Base-by-base conservation (phyloP, 2,113 vertebrate species). In the Oreamnos americanus region DNA sequence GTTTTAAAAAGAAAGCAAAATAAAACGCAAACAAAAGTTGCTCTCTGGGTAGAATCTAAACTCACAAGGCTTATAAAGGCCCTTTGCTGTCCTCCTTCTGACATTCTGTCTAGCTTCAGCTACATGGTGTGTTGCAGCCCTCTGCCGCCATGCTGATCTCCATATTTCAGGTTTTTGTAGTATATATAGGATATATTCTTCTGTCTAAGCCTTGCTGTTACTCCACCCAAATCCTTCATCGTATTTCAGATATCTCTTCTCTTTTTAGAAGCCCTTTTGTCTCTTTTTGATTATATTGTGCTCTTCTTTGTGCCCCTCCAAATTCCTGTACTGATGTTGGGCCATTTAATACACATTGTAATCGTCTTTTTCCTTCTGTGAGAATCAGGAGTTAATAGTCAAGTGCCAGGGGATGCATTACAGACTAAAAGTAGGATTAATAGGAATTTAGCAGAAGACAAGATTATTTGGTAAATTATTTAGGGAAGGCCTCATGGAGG, bases 1-100 rank as follows among this genome's bases (percentile, higher is more conserved):
- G 74, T 93, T 67, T 96, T 71, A 90, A 95, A 87, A 86, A 36
- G 33, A 33, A 94, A 92, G 79, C 55, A 82, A 58, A 76, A 58
- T 10, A 25, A 30, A 57, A 64, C 0, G 26, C 57, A 36, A 12
- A 83, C 12, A 74, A 39, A 74, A 25, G 16, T 33, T 78, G 60
- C 36, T 16, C 51, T 71, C 33, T 92, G 79, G 64, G 64, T 87
- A n/a, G 90, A 83, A 45, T n/a, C 9, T 45, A 67, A 71, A 76
- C 60, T 51, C 36, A n/a, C 5, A 23, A 26, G 26, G 49, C 39
- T 49, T 84, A 33, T 4, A 76, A 82, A 51, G 39, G 26, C 5
- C 26, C 47, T 82, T 93, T 96, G 84, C 78, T 89, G 25, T 78
- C 13, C 9, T 83, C 14, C 12, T 87, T 43, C 45, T 45, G 39